phyloP scores from a whole-genome alignment of 2,113 vertebrate genomes.

The Caretta caretta region DNA sequence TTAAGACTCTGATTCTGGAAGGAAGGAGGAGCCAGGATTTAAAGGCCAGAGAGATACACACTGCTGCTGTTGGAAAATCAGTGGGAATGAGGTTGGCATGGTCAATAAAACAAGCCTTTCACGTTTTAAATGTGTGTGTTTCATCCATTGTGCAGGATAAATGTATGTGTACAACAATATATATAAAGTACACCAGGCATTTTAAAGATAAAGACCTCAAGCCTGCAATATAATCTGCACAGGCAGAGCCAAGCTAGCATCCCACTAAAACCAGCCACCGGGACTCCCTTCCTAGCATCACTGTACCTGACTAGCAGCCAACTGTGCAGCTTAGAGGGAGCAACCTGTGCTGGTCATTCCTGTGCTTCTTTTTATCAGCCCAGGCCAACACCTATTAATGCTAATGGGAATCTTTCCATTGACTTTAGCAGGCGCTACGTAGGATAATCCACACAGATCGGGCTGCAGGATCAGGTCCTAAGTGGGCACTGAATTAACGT shows the following conservation, averaged over 20 bases:
- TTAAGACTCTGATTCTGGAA: background rate
- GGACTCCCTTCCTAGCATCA: background rate
- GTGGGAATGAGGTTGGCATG: background rate
- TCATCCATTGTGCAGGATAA: background rate
- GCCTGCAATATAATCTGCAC: background rate
- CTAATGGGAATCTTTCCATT: no score
- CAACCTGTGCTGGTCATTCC: no score
- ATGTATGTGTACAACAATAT: background rate
- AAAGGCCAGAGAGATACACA: background rate
- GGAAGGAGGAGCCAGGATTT: background rate
- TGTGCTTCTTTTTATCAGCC: no score
- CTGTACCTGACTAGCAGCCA: background rate
- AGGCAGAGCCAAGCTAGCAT: background rate
- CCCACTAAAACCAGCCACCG: background rate
- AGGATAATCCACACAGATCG: no score
- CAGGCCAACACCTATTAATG: no score
- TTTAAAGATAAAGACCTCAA: no score
- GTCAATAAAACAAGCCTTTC: background rate
- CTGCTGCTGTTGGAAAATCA: background rate
- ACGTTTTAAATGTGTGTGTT: background rate
- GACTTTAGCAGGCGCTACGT: no score
- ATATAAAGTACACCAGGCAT: no score
- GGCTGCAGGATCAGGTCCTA: no score
- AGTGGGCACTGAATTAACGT: no score
- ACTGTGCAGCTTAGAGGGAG: background rate